Evolutionary conservation across 2,113 vertebrate species (phyloP).

Genomic region (Phalacrocorax brasilianus): DNA sequence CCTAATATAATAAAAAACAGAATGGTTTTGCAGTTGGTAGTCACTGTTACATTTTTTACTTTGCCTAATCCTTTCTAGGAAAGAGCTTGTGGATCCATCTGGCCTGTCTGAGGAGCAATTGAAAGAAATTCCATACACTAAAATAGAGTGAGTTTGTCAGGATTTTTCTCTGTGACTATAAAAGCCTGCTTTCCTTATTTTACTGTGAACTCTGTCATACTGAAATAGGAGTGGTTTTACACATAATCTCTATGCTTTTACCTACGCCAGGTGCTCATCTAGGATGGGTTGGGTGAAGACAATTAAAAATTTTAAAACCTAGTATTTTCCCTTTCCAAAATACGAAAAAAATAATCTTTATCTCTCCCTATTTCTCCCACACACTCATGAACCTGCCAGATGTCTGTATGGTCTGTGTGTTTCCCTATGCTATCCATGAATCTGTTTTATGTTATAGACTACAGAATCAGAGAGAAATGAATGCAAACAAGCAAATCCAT

Average conservation of each 20-base stretch:
- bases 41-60: not conserved
- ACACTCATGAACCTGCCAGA: not conserved
- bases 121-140: slow-evolving; percentile 91
- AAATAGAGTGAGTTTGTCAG: slow-evolving; percentile 83
- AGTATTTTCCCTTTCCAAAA: not conserved
- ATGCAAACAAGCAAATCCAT: not conserved
- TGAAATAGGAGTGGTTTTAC: not conserved
- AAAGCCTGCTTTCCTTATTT: not conserved
- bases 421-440: not conserved
- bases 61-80: slow-evolving; percentile 70
- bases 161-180: not conserved
- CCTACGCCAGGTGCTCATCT: not conserved
- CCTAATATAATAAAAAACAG: not conserved
- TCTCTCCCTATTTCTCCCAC: not conserved
- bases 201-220: not conserved
- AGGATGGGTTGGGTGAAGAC: not conserved
- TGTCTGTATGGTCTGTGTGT: not conserved
- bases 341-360: not conserved
- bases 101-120: slow-evolving; percentile 87
- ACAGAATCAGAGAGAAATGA: not conserved
- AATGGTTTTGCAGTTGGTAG: not conserved
- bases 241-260: not conserved
- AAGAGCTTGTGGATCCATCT: slow-evolving; percentile 86
- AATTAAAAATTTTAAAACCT: not conserved
- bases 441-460: not conserved